Base-by-base conservation (phyloP, 2,797 vertebrate species). In the Paguma larvata region DNA sequence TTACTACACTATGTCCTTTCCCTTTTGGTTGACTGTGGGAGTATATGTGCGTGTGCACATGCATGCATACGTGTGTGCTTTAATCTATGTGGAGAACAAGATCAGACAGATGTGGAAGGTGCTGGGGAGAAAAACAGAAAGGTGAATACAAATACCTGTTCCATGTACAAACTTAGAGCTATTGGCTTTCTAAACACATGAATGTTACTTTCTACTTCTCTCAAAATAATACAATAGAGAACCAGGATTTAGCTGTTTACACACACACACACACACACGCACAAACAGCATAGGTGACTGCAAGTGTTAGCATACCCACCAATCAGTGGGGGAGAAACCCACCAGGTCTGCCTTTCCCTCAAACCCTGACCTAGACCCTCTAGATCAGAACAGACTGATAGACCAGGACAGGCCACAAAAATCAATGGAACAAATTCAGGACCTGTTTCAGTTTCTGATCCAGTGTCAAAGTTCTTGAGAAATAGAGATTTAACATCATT, bases 21-120 rank as follows among this genome's bases (percentile, higher is more conserved):
- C 32, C 18, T 11, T 77, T n/a, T 70, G 44, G 32, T 5, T 75
- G 51, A 16, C 44, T 30, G 30, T 62, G 48, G 41, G 6, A 41
- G 9, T 62, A 3, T 34, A 12, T 6, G 2, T 14, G 27, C 3
- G 10, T 30, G 10, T 0, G 1, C 34, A 12, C 1, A 1, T 6
- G 16, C 15, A 9, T 41, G 5, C n/a, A 6, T 94, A 16, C 41
- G 30, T 41, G n/a, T 41, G 41, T 21, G 6, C 23, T 44, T 93
- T 75, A 86, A 77, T 3, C n/a, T 46, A 46, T 3, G 2, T 53
- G 41, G 38, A 89, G 30, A 97, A 92, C 13, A 80, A 96, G 92
- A 89, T 65, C 62, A 79, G 62, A 38, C 51, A 63, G 32, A 21
- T 48, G 62, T 2, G 3, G 38, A 7, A 82, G 1, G 59, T 32